phyloP scores from a whole-genome alignment of 1,140 invertebrate species.

The Dufourea novaeangliae region DNA sequence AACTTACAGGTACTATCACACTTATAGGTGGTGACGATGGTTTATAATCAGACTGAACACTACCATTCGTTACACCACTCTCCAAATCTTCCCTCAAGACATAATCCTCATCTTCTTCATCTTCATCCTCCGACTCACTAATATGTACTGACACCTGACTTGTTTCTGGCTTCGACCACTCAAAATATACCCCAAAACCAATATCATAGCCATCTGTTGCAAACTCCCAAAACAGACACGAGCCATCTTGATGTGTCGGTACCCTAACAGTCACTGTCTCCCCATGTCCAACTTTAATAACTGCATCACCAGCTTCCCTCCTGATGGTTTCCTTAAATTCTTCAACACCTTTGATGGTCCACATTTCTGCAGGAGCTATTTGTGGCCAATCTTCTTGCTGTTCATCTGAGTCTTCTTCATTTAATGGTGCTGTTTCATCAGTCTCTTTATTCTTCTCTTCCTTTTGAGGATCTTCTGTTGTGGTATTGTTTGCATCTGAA shows the following conservation, averaged over 20 bases:
- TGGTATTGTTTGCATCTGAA: conserved; percentile 49
- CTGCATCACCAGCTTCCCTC: conserved; percentile 94
- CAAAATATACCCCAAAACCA: conserved; percentile 99
- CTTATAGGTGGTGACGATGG: conserved; percentile 75
- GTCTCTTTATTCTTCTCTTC: conserved; percentile 51
- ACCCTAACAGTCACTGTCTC: conserved; percentile 98
- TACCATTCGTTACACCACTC: conserved; percentile 74
- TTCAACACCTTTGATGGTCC: conserved; percentile 95
- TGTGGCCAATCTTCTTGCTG: conserved; percentile 77
- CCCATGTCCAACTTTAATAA: conserved; percentile 98
- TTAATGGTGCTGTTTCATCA: conserved; percentile 56
- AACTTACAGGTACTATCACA: conserved; percentile 79
- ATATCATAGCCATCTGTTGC: conserved; percentile 99
- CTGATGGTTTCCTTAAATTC: conserved; percentile 95
- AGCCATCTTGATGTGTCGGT: conserved; percentile 97
- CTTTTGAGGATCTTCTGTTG: conserved; percentile 29
- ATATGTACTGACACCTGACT: conserved; percentile 94
- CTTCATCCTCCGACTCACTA: conserved; percentile 95
- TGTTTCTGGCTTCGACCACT: conserved; percentile 94
- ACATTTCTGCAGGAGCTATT: conserved; percentile 94
- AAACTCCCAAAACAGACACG: conserved; percentile 99
- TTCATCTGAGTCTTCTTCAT: conserved; percentile 78
- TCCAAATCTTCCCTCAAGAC: conserved; percentile 85
- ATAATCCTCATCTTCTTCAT: conserved; percentile 91
- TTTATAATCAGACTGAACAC: conserved; percentile 70